phyloP scores from a whole-genome alignment of 2,113 vertebrate genomes.

The Ochotona curzoniae region DNA sequence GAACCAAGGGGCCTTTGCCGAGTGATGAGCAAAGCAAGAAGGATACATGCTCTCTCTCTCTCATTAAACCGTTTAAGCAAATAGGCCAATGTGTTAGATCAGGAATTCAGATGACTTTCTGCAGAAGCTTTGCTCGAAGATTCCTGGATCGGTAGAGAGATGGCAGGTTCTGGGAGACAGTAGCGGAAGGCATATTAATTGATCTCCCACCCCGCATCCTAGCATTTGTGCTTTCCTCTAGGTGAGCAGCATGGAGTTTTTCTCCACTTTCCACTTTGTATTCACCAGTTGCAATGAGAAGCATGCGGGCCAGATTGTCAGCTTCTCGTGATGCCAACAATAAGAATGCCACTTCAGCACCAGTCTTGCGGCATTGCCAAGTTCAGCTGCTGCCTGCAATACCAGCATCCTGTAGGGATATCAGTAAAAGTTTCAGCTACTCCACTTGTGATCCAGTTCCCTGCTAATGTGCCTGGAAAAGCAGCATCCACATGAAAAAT shows the following conservation, averaged over 20 bases:
- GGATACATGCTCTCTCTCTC: neutral
- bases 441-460: no score
- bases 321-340: constrained; percentile 83
- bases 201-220: neutral
- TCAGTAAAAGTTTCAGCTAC: no score
- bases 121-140: neutral
- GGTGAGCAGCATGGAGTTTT: constrained; percentile 88
- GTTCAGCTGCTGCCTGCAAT: no score
- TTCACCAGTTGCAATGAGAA: constrained; percentile 86
- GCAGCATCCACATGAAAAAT: no score
- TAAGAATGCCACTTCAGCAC: no score
- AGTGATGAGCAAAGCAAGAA: neutral
- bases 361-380: no score
- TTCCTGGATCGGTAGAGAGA: neutral
- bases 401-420: no score
- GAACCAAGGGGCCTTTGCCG: neutral
- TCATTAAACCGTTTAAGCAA: neutral
- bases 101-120: neutral
- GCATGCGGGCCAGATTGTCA: constrained; percentile 81
- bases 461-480: no score
- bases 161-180: neutral
- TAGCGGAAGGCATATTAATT: neutral
- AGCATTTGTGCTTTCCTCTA: constrained; percentile 47
- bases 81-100: neutral
- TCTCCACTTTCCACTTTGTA: constrained; percentile 91